Evolutionary conservation across 2,888 invertebrate genomes (phyloP).

Genomic region (Eupeodes luniger): DNA sequence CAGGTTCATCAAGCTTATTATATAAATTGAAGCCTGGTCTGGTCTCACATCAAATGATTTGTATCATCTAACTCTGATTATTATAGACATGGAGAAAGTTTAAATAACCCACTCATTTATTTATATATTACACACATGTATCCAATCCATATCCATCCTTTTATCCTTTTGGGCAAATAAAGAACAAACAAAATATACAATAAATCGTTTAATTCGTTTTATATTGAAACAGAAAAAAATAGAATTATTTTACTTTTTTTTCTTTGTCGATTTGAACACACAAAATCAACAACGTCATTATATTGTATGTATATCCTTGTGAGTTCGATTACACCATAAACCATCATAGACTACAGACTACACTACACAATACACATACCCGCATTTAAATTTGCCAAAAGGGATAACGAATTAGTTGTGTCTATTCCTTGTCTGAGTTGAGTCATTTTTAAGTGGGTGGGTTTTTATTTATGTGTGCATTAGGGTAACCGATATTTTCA

Average conservation of each 20-base stretch:
- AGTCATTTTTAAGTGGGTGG: conserved; percentile 1
- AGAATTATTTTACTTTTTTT: background rate
- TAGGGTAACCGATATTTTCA: too few species aligned
- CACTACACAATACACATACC: background rate
- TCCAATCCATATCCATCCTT: background rate
- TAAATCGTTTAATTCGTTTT: conserved; percentile 13
- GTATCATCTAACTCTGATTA: background rate
- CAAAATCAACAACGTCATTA: background rate
- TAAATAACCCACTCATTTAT: conserved; percentile 9
- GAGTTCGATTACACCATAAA: conserved; percentile 2
- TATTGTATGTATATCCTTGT: background rate
- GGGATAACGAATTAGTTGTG: conserved; percentile 61
- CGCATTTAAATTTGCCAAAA: conserved; percentile 11
- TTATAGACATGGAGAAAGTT: conserved; percentile 7
- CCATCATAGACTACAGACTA: too few species aligned
- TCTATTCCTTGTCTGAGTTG: conserved; percentile 59
- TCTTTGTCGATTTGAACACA: background rate
- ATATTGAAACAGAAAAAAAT: background rate
- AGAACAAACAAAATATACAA: background rate
- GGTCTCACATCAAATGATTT: conserved; percentile 21
- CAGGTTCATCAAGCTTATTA: conserved; percentile 60
- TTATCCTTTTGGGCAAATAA: background rate
- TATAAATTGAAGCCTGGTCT: background rate
- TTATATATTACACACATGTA: background rate
- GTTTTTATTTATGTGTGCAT: background rate